These are phyloP conservation scores for Colletes latitarsis DNA, from an alignment of 1,140 invertebrate genomes.

Conservation along the genomic window DNA sequence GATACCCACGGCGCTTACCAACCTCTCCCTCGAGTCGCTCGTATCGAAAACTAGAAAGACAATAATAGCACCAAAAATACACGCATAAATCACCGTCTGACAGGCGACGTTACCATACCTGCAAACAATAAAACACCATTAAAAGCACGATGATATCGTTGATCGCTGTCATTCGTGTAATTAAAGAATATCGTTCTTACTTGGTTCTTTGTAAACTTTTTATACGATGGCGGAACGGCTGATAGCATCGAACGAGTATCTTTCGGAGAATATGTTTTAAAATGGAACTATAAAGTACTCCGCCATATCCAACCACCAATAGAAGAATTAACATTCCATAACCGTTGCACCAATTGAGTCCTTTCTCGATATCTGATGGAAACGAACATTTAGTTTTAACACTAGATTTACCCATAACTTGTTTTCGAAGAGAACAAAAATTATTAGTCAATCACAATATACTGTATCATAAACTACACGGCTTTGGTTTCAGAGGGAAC, in stretches of 20 bases:
- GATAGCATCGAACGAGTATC: constrained; percentile 64
- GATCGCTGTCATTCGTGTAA: background rate
- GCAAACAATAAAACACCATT: background rate
- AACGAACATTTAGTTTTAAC: background rate
- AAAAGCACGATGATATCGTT: background rate
- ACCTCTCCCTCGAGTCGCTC: constrained; percentile 81
- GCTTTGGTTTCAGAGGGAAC: no score
- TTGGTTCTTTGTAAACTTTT: constrained; percentile 25
- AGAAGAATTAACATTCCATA: constrained; percentile 88
- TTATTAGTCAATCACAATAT: no score
- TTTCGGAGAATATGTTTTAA: constrained; percentile 83
- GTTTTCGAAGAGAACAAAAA: no score
- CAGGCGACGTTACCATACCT: constrained; percentile 44
- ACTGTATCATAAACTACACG: no score
- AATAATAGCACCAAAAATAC: constrained; percentile 79
- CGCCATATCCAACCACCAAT: constrained; percentile 83
- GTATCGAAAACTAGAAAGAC: constrained; percentile 87
- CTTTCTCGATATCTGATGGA: constrained; percentile 42
- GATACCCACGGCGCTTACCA: constrained; percentile 86
- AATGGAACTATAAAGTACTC: constrained; percentile 85
- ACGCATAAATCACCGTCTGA: constrained; percentile 59
- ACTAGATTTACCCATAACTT: no score
- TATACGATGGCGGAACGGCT: constrained; percentile 15
- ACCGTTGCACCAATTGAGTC: constrained; percentile 84
- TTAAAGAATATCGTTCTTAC: constrained; percentile 46